Evolutionary conservation across 1,140 invertebrate genomes (phyloP).

Genomic region (Ceratina calcarata): DNA sequence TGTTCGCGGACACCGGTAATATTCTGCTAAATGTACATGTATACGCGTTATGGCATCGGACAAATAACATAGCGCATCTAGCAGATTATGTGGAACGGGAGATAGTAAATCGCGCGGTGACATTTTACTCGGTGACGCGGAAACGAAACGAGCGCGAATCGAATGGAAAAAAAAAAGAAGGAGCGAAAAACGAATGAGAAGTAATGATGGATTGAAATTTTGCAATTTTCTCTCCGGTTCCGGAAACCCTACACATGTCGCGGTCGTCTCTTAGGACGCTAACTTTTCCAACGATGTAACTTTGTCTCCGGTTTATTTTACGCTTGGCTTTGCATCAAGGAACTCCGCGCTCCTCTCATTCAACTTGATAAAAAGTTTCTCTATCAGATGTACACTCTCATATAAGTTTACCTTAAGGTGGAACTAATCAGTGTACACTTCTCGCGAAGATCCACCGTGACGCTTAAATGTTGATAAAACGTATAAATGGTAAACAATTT

Average conservation of each 20-base stretch:
- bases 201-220: constrained; percentile 56
- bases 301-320: constrained; percentile 55
- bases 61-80: constrained; percentile 52
- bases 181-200: constrained; percentile 4
- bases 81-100: constrained; percentile 45
- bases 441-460: not conserved
- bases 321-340: constrained; percentile 25
- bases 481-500: not conserved
- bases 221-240: constrained; percentile 33
- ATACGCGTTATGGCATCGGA: constrained; percentile 36
- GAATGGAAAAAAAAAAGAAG: too few species aligned
- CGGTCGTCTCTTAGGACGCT: constrained; percentile 20
- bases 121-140: constrained; percentile 14
- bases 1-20: constrained; percentile 44
- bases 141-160: not conserved
- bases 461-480: not conserved
- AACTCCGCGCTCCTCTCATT: constrained; percentile 19
- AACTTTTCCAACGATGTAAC: constrained; percentile 53
- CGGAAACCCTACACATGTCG: constrained; percentile 30
- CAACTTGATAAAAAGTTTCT: constrained; percentile 53
- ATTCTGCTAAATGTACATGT: constrained; percentile 51
- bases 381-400: constrained; percentile 16
- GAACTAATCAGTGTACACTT: constrained; percentile 2
- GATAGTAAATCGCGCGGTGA: constrained; percentile 54
- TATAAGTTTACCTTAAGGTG: constrained; percentile 25